Evolutionary conservation across 2,888 invertebrate species (phyloP).

Genomic region (Baronia brevicornis): DNA sequence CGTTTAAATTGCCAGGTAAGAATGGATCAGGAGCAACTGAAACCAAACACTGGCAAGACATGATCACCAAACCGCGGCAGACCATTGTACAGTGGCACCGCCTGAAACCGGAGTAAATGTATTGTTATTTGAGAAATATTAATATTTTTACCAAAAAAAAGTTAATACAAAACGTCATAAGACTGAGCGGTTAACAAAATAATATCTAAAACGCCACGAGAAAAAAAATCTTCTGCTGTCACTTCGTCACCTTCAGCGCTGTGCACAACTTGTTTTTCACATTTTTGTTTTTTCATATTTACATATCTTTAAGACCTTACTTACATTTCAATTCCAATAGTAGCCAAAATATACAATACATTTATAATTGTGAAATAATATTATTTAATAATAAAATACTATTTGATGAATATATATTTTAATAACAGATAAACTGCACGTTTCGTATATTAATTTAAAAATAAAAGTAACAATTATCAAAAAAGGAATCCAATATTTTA

Average conservation of each 20-base stretch:
- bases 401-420: no score
- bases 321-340: no score
- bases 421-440: no score
- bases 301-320: slow-evolving; percentile 4
- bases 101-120: slow-evolving; percentile 89
- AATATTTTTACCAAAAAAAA: slow-evolving; percentile 29
- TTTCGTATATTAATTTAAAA: no score
- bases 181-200: slow-evolving; percentile 67
- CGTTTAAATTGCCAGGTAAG: slow-evolving; percentile 78
- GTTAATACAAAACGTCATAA: slow-evolving; percentile 62
- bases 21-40: slow-evolving; percentile 96
- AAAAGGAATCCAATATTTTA: no score
- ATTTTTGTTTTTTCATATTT: slow-evolving; percentile 1
- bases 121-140: slow-evolving; percentile 26
- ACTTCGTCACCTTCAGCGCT: slow-evolving; percentile 23
- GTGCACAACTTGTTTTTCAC: slow-evolving; percentile 16
- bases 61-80: slow-evolving; percentile 97
- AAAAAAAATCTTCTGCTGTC: slow-evolving; percentile 32
- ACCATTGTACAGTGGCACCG: slow-evolving; percentile 98
- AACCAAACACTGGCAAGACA: slow-evolving; percentile 98
- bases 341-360: no score
- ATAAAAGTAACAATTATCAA: no score
- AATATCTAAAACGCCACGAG: slow-evolving; percentile 37
- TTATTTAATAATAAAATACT: no score
- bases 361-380: no score